A percentile compares a stretch with the other conserved stretches of the same genome.
These are phyloP conservation scores for Drosophila meridiana DNA, from an alignment of 2,888 invertebrate species.

Conservation along the genomic window DNA sequence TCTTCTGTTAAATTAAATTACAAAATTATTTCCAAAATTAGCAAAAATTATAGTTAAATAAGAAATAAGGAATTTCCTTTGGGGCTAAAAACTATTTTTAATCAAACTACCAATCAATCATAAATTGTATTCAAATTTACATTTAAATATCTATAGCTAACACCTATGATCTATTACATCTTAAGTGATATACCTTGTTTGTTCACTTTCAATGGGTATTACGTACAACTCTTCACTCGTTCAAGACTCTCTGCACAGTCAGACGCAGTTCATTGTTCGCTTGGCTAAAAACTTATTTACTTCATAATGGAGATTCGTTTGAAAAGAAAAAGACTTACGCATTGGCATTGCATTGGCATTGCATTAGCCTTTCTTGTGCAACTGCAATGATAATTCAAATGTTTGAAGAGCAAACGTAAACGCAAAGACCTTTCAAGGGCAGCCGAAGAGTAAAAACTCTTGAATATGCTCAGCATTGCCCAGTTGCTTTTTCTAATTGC, in stretches of 20 bases:
- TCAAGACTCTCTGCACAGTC: not conserved
- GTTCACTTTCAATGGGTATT: not conserved
- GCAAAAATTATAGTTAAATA: too few relatives aligned
- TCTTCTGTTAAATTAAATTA: too few relatives aligned
- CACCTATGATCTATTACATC: too few relatives aligned
- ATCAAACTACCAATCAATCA: too few relatives aligned
- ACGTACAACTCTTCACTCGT: not conserved
- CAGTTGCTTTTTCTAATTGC: constrained; percentile 8
- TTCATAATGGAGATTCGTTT: not conserved
- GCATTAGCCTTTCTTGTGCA: constrained; percentile 18
- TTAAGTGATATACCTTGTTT: not conserved
- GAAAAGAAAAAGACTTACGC: not conserved
- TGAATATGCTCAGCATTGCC: too few relatives aligned
- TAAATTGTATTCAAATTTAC: too few relatives aligned
- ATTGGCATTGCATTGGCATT: not conserved
- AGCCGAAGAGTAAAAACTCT: constrained; percentile 1
- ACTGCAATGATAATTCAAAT: constrained; percentile 34
- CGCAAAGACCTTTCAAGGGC: constrained; percentile 27
- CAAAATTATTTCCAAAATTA: too few relatives aligned
- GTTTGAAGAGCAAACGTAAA: constrained; percentile 17
- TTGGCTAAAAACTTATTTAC: not conserved
- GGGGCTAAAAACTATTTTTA: too few relatives aligned
- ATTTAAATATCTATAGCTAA: too few relatives aligned
- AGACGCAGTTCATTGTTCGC: not conserved
- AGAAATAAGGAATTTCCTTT: too few relatives aligned